Percentiles rank a stretch among this genome's conserved stretches.
Conservation (phyloP, 2,113 vertebrate species). For the Oxyura jamaicensis region DNA sequence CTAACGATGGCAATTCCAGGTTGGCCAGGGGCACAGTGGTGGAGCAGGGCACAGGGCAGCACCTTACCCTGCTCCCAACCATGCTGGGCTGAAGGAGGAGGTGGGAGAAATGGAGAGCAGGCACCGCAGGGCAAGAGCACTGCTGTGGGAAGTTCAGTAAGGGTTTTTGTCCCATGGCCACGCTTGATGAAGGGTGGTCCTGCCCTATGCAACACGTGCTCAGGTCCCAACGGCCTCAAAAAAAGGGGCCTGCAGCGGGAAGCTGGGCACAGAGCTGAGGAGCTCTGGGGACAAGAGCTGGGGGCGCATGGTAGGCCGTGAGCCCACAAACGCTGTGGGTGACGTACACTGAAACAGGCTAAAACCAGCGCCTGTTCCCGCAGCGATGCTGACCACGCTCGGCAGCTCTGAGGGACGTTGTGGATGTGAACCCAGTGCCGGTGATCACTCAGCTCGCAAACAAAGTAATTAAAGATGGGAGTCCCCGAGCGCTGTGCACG, state of each 20-base stretch:
- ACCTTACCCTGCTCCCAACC: background rate
- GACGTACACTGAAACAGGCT: too few species aligned
- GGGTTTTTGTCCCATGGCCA: accelerated
- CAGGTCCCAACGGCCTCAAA: background rate
- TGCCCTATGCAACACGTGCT: accelerated
- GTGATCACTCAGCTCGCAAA: background rate
- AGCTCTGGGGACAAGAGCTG: too few species aligned
- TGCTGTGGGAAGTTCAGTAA: background rate
- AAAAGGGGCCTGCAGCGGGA: accelerated
- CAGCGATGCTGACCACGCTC: accelerated
- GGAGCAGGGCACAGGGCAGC: too few species aligned
- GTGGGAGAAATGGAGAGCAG: background rate
- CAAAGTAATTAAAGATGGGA: accelerated
- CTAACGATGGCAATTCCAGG: background rate
- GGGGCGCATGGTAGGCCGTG: accelerated
- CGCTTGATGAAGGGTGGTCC: background rate
- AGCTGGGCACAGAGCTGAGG: background rate
- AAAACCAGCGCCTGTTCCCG: background rate
- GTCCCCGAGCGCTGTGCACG: accelerated
- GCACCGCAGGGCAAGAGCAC: background rate
- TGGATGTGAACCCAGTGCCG: background rate
- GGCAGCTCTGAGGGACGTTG: accelerated
- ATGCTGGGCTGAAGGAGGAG: background rate
- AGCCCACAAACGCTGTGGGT: accelerated
- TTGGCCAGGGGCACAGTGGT: too few species aligned